Percentiles rank a stretch among this genome's conserved stretches.
phyloP scores from a whole-genome alignment of 2,113 vertebrate species.

The Arvicanthis niloticus region DNA sequence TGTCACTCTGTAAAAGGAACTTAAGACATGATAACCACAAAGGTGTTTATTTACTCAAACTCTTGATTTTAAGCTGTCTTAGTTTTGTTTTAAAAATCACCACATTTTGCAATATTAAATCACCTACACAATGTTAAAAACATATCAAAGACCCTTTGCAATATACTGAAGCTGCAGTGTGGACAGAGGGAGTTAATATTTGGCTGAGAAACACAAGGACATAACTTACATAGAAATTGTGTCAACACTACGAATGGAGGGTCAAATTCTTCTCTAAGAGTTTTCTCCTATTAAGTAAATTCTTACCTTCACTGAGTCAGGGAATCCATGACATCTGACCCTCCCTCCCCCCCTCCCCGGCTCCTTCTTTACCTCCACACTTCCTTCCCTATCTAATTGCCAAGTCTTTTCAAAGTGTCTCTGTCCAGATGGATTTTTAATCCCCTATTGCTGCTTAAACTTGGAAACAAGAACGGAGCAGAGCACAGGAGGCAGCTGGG shows the following conservation, averaged over 20 bases:
- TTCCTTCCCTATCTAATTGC: background rate
- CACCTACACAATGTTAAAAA: background rate
- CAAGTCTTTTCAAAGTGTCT: background rate
- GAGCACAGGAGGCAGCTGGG: background rate
- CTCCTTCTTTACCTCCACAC: background rate
- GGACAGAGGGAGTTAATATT: background rate
- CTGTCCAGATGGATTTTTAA: background rate
- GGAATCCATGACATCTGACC: background rate
- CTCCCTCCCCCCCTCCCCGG: background rate
- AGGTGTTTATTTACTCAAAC: constrained; percentile 32
- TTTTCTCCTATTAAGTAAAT: background rate
- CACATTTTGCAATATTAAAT: background rate
- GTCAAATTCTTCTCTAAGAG: background rate
- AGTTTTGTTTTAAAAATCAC: constrained; percentile 35
- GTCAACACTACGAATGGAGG: background rate
- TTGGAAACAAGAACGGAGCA: background rate
- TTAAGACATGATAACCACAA: background rate
- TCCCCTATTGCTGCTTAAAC: background rate
- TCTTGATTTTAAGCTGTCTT: constrained; percentile 52
- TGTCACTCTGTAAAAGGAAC: background rate
- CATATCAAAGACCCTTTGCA: background rate
- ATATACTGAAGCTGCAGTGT: background rate
- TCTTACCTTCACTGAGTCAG: background rate
- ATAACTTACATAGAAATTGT: background rate
- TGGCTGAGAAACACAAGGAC: background rate